Base-by-base conservation (phyloP, 1,140 invertebrate species). In the Drosophila equinoxialis region DNA sequence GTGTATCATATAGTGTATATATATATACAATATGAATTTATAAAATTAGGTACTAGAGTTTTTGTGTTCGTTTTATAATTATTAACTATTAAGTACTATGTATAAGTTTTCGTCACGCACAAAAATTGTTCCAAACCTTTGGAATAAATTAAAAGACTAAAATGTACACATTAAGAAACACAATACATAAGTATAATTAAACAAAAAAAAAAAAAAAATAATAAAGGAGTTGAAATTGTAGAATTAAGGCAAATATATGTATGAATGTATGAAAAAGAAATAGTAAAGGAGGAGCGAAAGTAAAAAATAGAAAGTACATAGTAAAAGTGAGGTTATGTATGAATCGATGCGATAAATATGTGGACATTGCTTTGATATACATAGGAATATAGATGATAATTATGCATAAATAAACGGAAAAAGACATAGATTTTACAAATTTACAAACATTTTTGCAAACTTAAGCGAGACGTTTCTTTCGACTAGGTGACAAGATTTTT, bases 401-500 rank as follows among this genome's bases (percentile, higher is more conserved):
- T 60, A 68, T 59, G 70, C 70, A 87, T 89, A 87, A 89, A 89
- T 87, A 87, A 68, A 63, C 68, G 68, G 55, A 59, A 73, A 51
- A 39, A 33, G 37, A 39, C 37, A 39, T 39, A 39, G 11, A 17
- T 67, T 23, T 20, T 60, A 35, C 26, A 45, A 11, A 23, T 42
- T 39, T 71, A 39, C 37, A 39, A 39, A 13, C 13, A 65, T 23
- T n/a, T 26, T 54, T 11, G 11, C 13, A 23, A 17, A 37, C 60
- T 78, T 89, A 92, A 73, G 91, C 89, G 60, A 92, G 68, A 66
- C 91, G 90, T 78, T 94, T 94, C 74, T 94, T 93, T 84, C 94
- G 94, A 77, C 94, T 95, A 37, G 96, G 95, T 6, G 95, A 94
- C 6, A 97, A 87, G 74, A 97, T 96, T 92, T 96, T 96, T n/a